Base-by-base conservation (phyloP, 2,797 vertebrate species). In the Chrysocyon brachyurus region DNA sequence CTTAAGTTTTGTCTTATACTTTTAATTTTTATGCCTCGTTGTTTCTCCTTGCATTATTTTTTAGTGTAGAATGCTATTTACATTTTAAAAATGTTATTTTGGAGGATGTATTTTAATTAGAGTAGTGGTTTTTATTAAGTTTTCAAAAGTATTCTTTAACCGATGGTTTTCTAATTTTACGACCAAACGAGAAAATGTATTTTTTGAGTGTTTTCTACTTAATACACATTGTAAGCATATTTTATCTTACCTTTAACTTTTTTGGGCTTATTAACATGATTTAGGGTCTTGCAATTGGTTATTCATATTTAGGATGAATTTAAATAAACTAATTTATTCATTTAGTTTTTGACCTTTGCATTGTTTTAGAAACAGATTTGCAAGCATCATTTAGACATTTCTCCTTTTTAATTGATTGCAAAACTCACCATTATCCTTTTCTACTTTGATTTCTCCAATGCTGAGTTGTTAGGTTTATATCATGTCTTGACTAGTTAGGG, bases 1-100 rank as follows among this genome's bases (percentile, higher is more conserved):
- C 26, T 86, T 94, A 64, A 68, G 46, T 22, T 89, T 73, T 95
- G 73, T 73, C 93, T 93, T 88, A 93, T 89, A 54, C 49, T 90
- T 97, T 91, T 84, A 94, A 97, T 89, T 95, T 87, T 95, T 88
- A 96, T 88, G 31, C 52, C 31, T 57, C n/a, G 12, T 46, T 56
- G 21, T 56, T 97, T 96, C 91, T 64, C 21, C 77, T 96, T 88
- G 49, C 52, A 24, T 77, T 33, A 33, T 75, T 94, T 94, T 78
- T 89, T 88, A 66, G 66, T 68, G 28, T 40, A 52, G 7, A 95
- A 68, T 21, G 87, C 24, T 59, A 70, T 72, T 79, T 73, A 66
- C 24, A 52, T 46, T 31, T 85, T 33, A 9, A 81, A 93, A 91
- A 87, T 91, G 49, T 75, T 94, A 86, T 93, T 96, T 95, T 88